phyloP scores from a whole-genome alignment of 2,113 vertebrate species.

The Hippocampus comes region DNA sequence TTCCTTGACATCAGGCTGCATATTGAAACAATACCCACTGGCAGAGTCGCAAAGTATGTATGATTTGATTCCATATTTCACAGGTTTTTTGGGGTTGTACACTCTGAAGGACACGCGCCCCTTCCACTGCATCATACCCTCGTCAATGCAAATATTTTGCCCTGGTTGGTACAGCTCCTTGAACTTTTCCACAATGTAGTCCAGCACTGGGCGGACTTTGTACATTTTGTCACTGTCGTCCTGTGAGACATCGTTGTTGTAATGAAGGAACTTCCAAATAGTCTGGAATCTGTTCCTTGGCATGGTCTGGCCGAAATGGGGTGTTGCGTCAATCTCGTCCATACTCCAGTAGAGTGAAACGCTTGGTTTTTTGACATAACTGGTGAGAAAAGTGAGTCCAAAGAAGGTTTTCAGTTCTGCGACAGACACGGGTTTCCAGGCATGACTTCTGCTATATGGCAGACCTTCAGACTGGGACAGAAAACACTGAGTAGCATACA shows the following conservation, averaged over 20 bases:
- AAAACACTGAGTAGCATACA: not conserved
- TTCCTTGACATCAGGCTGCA: not conserved
- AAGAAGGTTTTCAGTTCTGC: not conserved
- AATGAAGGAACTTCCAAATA: not conserved
- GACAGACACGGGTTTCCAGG: not conserved
- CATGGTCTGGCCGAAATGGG: not conserved
- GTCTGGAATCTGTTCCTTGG: not conserved
- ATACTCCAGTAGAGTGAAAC: not conserved
- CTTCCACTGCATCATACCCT: not conserved
- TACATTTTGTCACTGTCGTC: not conserved
- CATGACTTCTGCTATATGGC: not conserved
- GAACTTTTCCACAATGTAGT: conserved; percentile 1
- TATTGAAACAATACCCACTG: not conserved
- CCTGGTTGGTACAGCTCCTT: not conserved
- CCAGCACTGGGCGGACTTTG: not conserved
- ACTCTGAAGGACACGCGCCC: not conserved
- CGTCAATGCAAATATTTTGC: conserved; percentile 5
- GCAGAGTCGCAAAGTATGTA: not conserved
- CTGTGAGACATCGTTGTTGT: not conserved
- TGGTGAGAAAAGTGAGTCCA: not conserved
- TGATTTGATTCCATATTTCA: not conserved
- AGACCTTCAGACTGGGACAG: not conserved
- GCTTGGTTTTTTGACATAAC: not conserved
- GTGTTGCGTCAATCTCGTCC: not conserved
- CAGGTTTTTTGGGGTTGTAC: not conserved